Base-by-base conservation (phyloP, 2,113 vertebrate genomes). In the Tautogolabrus adspersus region DNA sequence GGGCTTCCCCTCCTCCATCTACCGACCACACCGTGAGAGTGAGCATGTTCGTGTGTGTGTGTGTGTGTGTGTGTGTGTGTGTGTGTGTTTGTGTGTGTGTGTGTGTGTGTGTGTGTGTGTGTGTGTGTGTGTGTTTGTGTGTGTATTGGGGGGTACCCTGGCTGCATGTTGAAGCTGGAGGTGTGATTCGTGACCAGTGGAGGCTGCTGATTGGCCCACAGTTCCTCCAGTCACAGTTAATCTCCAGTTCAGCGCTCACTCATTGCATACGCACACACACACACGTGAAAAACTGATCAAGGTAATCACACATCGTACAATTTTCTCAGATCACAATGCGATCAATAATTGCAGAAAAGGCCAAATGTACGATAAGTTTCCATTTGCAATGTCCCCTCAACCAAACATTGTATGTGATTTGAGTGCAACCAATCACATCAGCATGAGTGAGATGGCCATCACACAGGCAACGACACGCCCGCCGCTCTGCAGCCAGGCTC, bases 121-220 rank as follows among this genome's bases (percentile, higher is more conserved):
- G 56, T 49, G 57, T 55, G 38, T 37, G 46, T 61, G 42, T 56
- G 75, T 57, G 67, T 46, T 56, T 75, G 62, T 49, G 66, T 75
- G 52, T 56, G 78, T 47, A 42, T 56, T 58, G 46, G 19, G 72
- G 47, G 55, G 54, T 49, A 62, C 42, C 67, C 62, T 23, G 44
- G 68, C 40, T 80, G 49, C 60, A 71, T 54, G 70, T 21, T 72
- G 5, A 70, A 69, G 82, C 87, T 81, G 76, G 78, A 88, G 84
- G 88, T 90, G 81, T 58, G 79, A 90, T 80, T 86, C 76, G 79
- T 88, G 72, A 84, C 75, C 75, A 84, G 81, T 55, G 77, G 76
- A 87, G 85, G 79, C 79, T 0, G 71, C 67, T 75, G 87, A 89
- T 84, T 86, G 88, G 86, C 66, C 69, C 71, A 61, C 64, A 19